These are phyloP conservation scores for Torymus auratus DNA, from an alignment of 2,888 invertebrate species.

Conservation along the genomic window DNA sequence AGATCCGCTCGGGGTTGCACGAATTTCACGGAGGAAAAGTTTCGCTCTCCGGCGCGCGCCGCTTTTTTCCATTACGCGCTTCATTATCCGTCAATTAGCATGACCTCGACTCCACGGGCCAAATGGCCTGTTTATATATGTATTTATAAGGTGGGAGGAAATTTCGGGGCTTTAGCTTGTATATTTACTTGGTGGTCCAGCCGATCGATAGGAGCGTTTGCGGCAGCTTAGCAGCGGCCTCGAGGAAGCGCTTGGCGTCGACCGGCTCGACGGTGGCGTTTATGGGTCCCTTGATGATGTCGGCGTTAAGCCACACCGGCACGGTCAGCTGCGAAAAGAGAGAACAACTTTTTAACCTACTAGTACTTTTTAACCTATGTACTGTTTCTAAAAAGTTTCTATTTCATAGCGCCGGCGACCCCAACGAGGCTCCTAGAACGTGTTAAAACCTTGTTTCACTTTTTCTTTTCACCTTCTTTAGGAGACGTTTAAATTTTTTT, in stretches of 20 bases:
- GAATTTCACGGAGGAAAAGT: not conserved
- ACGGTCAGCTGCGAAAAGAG: conserved; percentile 79
- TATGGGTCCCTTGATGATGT: conserved; percentile 88
- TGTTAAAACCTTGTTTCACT: not conserved
- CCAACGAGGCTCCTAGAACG: not conserved
- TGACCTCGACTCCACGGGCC: not conserved
- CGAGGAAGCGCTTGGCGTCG: conserved; percentile 82
- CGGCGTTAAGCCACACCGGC: conserved; percentile 93
- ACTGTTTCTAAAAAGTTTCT: no score
- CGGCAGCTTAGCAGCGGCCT: conserved; percentile 79
- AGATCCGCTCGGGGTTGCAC: not conserved
- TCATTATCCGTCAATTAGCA: conserved; percentile 12
- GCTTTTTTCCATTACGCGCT: conserved; percentile 1
- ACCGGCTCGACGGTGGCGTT: conserved; percentile 80
- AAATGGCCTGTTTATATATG: not conserved
- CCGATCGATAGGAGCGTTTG: conserved; percentile 87
- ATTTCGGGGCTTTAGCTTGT: not conserved
- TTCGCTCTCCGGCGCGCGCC: not conserved
- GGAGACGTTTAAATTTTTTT: not conserved
- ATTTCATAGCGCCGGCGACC: not conserved
- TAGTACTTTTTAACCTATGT: no score
- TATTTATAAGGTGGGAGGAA: not conserved
- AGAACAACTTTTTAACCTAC: no score
- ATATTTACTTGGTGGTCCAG: conserved; percentile 86
- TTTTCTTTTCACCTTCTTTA: not conserved